phyloP scores from a whole-genome alignment of 53 echinoderm and acorn worm genomes.

The Arbacia lixula region DNA sequence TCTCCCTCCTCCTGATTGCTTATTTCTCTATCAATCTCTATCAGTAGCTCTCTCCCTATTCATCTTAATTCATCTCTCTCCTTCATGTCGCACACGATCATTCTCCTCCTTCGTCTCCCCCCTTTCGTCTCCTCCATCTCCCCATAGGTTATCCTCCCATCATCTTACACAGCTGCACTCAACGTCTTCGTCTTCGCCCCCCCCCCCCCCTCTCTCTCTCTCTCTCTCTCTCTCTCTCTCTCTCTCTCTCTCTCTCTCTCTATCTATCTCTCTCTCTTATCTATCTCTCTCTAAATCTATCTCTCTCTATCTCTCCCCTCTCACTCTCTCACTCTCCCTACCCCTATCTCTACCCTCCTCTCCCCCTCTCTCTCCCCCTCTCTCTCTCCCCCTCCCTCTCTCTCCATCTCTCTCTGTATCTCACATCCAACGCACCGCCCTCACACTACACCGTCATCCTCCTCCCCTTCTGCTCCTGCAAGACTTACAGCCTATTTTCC shows the following conservation, averaged over 20 bases:
- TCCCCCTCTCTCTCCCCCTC: background rate
- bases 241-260: background rate
- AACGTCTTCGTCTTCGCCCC: conserved; percentile 23
- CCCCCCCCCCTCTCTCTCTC: background rate
- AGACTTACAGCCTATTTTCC: conserved; percentile 35
- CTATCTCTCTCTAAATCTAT: background rate
- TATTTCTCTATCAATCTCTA: too few relatives aligned
- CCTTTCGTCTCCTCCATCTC: background rate
- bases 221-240: background rate
- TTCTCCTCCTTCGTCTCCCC: background rate
- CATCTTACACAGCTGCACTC: conserved; percentile 21
- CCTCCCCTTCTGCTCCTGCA: background rate
- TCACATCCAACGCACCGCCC: background rate
- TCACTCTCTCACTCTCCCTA: background rate
- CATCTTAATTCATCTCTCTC: background rate
- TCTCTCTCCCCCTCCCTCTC: too few relatives aligned
- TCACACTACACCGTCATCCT: background rate
- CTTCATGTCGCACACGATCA: background rate
- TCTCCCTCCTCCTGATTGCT: too few relatives aligned
- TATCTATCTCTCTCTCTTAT: background rate
- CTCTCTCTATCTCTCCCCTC: background rate
- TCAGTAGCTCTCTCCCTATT: too few relatives aligned
- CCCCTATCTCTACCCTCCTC: background rate
- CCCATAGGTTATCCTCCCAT: background rate
- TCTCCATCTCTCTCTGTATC: too few relatives aligned